phyloP scores from a whole-genome alignment of 2,113 vertebrate genomes.

The Prunella himalayana region DNA sequence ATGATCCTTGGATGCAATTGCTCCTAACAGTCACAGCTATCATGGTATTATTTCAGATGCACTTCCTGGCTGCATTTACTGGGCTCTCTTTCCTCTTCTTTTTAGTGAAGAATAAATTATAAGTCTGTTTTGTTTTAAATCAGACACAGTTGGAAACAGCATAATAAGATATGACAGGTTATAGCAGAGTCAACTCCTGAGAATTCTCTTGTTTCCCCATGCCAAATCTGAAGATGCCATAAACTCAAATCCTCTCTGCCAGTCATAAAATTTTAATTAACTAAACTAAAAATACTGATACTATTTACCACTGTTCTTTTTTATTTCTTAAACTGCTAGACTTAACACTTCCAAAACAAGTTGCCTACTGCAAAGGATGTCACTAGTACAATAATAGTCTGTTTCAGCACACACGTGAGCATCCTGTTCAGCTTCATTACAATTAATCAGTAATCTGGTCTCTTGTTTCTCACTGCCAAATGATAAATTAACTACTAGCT shows the following conservation, averaged over 20 bases:
- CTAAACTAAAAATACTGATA: slow-evolving; percentile 10
- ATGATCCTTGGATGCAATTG: not conserved
- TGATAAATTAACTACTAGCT: slow-evolving; percentile 41
- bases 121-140: slow-evolving; percentile 1
- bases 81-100: not conserved
- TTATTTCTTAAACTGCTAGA: not conserved
- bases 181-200: not conserved
- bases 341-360: not conserved
- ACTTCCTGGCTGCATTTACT: not conserved
- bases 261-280: slow-evolving; percentile 36
- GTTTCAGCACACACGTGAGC: not conserved
- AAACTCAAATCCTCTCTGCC: not conserved
- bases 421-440: slow-evolving; percentile 7
- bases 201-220: slow-evolving; percentile 10
- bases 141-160: not conserved
- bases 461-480: slow-evolving; percentile 34
- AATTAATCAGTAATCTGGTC: slow-evolving; percentile 51
- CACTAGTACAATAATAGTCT: not conserved
- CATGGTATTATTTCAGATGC: not conserved
- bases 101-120: not conserved
- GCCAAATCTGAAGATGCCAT: not conserved
- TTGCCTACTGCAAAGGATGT: not conserved
- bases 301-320: not conserved
- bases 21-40: not conserved
- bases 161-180: slow-evolving; percentile 11